Conservation (phyloP, 2,888 invertebrate species). For the Epinotia bilunana region DNA sequence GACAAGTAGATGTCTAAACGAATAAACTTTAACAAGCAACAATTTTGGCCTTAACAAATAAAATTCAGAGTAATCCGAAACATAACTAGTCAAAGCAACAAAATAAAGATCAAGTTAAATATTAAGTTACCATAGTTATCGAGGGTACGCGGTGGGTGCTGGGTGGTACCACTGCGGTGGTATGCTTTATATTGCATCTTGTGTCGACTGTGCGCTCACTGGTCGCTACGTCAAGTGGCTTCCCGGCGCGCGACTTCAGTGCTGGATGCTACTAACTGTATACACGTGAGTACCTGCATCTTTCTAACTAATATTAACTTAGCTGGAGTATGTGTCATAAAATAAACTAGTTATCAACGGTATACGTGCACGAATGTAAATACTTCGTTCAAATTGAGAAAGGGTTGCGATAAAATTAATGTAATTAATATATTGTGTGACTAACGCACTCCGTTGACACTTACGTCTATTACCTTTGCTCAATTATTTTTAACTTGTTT, state of each 20-base stretch:
- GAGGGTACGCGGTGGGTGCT: slow-evolving; percentile 59
- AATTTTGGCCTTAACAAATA: slow-evolving; percentile 58
- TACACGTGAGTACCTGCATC: slow-evolving; percentile 84
- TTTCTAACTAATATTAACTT: slow-evolving; percentile 33
- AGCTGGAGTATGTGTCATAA: background rate
- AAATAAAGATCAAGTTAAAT: slow-evolving; percentile 61
- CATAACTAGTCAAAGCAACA: slow-evolving; percentile 74
- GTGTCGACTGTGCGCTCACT: slow-evolving; percentile 85
- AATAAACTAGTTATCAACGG: background rate
- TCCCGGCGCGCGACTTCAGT: slow-evolving; percentile 85
- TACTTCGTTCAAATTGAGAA: background rate
- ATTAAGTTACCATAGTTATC: slow-evolving; percentile 75
- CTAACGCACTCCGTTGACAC: background rate
- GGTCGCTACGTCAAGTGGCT: slow-evolving; percentile 86
- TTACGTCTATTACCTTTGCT: background rate
- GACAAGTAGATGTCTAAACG: slow-evolving; percentile 74
- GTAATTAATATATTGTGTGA: background rate
- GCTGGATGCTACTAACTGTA: slow-evolving; percentile 89
- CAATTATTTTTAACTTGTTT: background rate
- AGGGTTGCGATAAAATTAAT: background rate
- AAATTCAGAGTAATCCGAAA: slow-evolving; percentile 54
- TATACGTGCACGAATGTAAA: background rate
- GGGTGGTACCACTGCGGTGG: slow-evolving; percentile 78
- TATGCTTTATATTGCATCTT: slow-evolving; percentile 83
- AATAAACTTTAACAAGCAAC: slow-evolving; percentile 53